Evolutionary conservation across 1,140 invertebrate species (phyloP).

Genomic region (Ridgeia piscesae): DNA sequence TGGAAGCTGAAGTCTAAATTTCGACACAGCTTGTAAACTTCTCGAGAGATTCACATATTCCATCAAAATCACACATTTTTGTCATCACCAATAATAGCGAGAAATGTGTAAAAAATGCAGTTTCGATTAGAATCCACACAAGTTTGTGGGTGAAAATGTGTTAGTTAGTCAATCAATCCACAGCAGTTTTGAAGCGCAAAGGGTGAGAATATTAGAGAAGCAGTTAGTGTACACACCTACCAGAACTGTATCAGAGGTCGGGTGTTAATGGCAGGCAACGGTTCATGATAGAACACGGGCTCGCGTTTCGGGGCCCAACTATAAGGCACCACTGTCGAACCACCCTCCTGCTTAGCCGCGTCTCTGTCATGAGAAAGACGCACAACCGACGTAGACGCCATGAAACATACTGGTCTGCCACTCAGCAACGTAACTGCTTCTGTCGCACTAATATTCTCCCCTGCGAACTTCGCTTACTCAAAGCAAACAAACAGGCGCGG

Average conservation of each 20-base stretch:
- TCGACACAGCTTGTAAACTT: neutral
- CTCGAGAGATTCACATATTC: neutral
- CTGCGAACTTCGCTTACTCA: neutral
- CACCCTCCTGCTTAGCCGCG: neutral
- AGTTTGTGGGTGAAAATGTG: no score
- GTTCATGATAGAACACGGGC: neutral
- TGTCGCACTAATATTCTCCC: neutral
- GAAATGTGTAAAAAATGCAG: no score
- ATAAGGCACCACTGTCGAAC: neutral
- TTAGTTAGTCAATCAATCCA: neutral
- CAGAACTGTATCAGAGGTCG: neutral
- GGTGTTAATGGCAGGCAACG: neutral
- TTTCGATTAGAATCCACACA: no score
- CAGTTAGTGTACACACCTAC: neutral
- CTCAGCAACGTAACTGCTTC: neutral
- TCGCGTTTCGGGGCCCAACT: neutral
- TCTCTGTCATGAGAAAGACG: neutral
- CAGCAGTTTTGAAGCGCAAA: neutral
- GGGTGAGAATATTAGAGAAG: neutral
- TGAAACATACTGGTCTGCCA: neutral
- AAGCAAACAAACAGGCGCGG: neutral
- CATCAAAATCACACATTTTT: neutral
- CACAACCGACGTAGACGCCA: conserved; percentile 3
- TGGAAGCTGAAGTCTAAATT: no score
- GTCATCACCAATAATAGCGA: neutral